Evolutionary conservation across 2,888 invertebrate species (phyloP).

Genomic region (Eurytoma californica): DNA sequence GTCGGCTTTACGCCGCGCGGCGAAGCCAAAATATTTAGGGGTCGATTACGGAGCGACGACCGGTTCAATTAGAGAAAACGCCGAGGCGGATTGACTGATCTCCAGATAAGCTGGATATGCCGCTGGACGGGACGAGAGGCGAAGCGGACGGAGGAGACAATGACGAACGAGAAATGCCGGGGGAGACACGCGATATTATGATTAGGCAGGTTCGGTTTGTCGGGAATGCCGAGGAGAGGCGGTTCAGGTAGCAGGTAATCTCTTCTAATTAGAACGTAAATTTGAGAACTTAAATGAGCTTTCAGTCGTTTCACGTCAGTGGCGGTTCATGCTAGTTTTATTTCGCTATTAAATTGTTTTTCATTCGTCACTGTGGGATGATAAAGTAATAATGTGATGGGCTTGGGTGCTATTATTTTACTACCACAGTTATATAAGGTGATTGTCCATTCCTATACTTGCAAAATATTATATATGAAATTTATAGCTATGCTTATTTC

Average conservation of each 20-base stretch:
- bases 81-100: not conserved
- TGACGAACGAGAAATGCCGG: slow-evolving; percentile 2
- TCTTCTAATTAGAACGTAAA: slow-evolving; percentile 32
- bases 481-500: too few relatives aligned
- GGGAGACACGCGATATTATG: slow-evolving; percentile 17
- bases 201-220: not conserved
- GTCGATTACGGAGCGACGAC: slow-evolving; percentile 58
- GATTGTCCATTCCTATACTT: too few relatives aligned
- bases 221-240: not conserved
- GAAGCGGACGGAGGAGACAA: not conserved
- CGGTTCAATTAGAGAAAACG: slow-evolving; percentile 58
- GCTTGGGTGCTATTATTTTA: too few relatives aligned
- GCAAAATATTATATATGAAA: too few relatives aligned
- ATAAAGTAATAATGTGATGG: too few relatives aligned
- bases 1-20: slow-evolving; percentile 48
- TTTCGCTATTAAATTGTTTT: too few relatives aligned
- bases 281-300: not conserved
- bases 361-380: too few relatives aligned
- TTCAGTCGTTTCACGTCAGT: not conserved
- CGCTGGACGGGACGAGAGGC: not conserved
- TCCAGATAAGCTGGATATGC: not conserved
- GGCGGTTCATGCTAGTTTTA: not conserved
- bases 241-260: slow-evolving; percentile 19
- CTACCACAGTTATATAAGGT: too few relatives aligned
- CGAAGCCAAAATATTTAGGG: slow-evolving; percentile 66